A percentile compares a stretch with the other conserved stretches of the same genome.
These are phyloP conservation scores for Scotopteryx bipunctaria DNA, from an alignment of 2,888 invertebrate genomes.

Conservation along the genomic window DNA sequence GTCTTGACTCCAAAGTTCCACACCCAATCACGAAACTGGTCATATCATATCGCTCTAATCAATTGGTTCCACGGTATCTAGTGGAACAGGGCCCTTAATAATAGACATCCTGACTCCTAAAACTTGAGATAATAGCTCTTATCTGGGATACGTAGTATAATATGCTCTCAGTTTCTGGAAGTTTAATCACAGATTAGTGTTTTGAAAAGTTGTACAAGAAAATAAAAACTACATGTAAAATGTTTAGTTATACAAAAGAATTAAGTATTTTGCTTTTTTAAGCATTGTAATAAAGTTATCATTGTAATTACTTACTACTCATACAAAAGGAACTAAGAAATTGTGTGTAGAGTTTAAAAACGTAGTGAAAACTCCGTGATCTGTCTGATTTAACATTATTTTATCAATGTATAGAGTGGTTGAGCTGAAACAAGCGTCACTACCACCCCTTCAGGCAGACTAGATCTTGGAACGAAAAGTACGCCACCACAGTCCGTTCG, in stretches of 20 bases:
- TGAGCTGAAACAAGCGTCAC: conserved; percentile 43
- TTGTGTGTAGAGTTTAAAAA: no score
- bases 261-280: no score
- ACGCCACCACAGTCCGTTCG: conserved; percentile 54
- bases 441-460: conserved; percentile 58
- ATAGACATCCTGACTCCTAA: conserved; percentile 23
- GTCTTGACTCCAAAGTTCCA: no score
- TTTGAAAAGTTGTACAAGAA: conserved; percentile 15
- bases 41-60: no score
- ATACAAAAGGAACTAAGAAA: no score
- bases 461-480: conserved; percentile 63
- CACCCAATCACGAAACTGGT: no score
- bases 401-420: neutral
- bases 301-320: no score
- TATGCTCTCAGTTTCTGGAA: conserved; percentile 27
- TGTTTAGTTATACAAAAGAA: no score
- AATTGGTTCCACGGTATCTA: neutral
- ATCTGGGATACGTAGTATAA: conserved; percentile 37
- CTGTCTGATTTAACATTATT: no score
- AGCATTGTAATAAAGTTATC: no score
- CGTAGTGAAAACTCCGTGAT: no score
- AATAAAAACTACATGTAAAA: conserved; percentile 52
- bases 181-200: conserved; percentile 19
- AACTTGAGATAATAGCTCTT: conserved; percentile 43
- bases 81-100: conserved; percentile 1